These are phyloP conservation scores for Eremophila alpestris DNA, from an alignment of 2,797 vertebrate species.

Conservation along the genomic window DNA sequence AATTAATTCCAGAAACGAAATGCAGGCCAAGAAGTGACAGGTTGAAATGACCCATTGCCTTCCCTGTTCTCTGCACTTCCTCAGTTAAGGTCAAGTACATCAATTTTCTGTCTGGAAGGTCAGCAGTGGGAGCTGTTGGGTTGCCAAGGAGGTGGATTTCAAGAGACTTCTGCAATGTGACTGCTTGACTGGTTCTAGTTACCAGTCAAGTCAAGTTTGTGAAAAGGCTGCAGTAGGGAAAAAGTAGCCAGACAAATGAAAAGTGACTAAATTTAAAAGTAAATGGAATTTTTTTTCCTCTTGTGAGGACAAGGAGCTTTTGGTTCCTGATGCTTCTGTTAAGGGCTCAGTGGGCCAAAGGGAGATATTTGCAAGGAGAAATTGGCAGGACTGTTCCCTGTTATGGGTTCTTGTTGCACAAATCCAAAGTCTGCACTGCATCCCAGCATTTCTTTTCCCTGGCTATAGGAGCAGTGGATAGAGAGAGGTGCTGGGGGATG, in stretches of 20 bases:
- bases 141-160: slow-evolving; percentile 38
- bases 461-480: not conserved
- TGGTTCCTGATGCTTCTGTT: not conserved
- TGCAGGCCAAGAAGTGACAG: not conserved
- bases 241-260: not conserved
- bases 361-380: not conserved
- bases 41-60: not conserved
- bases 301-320: not conserved
- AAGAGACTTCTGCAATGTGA: not conserved
- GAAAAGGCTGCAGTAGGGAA: not conserved
- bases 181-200: slow-evolving; percentile 30
- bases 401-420: not conserved
- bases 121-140: slow-evolving; percentile 35
- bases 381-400: not conserved
- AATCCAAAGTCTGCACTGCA: not conserved
- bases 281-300: not conserved
- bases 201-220: not conserved
- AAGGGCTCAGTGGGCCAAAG: not conserved
- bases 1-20: not conserved
- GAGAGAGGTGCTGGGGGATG: not conserved
- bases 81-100: not conserved
- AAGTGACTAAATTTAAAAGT: not conserved
- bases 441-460: not conserved
- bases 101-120: slow-evolving; percentile 28
- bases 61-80: not conserved